Evolutionary conservation across 2,797 vertebrate species (phyloP), one percentile per base, ranked within the genome.

Genomic region (Semotilus atromaculatus): DNA sequence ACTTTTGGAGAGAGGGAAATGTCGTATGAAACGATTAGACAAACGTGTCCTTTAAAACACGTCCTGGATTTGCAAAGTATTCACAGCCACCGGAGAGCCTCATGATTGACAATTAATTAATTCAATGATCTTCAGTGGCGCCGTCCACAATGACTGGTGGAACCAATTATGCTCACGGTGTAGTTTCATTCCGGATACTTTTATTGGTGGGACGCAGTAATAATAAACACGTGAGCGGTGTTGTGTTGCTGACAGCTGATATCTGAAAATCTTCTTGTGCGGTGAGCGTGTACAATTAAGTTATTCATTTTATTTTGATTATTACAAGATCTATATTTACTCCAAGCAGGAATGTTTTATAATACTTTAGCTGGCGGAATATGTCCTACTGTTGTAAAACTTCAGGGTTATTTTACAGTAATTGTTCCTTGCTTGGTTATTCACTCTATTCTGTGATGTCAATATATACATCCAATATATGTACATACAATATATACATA

Each of bases 71-170:
- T 31, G 19, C 19, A 18, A 48, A 31, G 34, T n/a, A n/a, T 21
- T 38, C 19, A 40, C 19, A 40, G 0, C 13, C 78, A 75, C 43
- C 62, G 45, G 73, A 2, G 73, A 2, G 13, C 13, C 48, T n/a
- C 48, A 19, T 78, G 26, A 84, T 60, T 82, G 55, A 73, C 43
- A 70, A 70, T 70, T 81, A 70, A 70, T 70, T 81, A 70, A 5
- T 29, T 60, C 1, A 23, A 19, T 40, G 29, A 80, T 51, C 26
- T 16, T 18, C 66, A 21, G 4, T 36, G 21, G n/a, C 19, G 7
- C 0, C 1, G 6, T 13, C 51, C 16, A 36, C 2, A 14, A 21
- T 9, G 7, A 2, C 34, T 4, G 3, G 8, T 23, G 82, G 82
- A 84, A 84, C 82, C 64, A 70, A 71, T 55, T 7, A 2, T 11